phyloP scores from a whole-genome alignment of 2,113 vertebrate species.

The Ellobius talpinus region DNA sequence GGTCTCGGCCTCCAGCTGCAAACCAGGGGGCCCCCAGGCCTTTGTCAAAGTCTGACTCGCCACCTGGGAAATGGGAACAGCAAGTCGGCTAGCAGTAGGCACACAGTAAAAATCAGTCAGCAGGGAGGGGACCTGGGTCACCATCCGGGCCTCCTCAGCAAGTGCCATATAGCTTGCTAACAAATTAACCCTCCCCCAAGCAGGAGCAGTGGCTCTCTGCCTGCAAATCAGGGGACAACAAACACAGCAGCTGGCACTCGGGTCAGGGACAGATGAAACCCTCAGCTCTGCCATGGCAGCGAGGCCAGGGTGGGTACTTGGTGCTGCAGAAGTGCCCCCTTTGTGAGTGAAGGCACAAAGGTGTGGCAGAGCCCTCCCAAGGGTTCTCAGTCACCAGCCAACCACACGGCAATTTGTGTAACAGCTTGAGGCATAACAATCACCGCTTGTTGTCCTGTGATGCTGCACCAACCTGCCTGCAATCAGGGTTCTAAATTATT shows the following conservation, averaged over 20 bases:
- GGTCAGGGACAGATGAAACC: background rate
- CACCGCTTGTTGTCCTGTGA: conserved; percentile 89
- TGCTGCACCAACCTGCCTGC: conserved; percentile 81
- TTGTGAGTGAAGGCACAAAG: fast-evolving
- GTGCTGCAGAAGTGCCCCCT: no score
- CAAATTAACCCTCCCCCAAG: background rate
- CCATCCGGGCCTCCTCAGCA: background rate
- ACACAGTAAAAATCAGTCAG: background rate
- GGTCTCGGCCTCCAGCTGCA: background rate
- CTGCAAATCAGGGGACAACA: background rate
- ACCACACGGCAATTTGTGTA: conserved; percentile 91
- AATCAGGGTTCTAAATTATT: conserved; percentile 86
- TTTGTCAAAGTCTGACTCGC: background rate
- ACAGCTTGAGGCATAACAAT: conserved; percentile 91
- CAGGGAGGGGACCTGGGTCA: background rate
- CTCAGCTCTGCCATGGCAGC: background rate
- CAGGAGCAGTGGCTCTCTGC: background rate
- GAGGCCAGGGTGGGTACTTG: background rate
- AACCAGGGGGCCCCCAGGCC: background rate
- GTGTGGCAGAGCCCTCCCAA: conserved; percentile 77
- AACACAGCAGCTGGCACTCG: background rate
- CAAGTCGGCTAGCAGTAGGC: background rate
- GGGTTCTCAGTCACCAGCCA: conserved; percentile 82
- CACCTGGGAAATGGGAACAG: background rate
- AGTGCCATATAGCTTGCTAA: fast-evolving